phyloP scores from a whole-genome alignment of 2,888 invertebrate genomes.

The Cephus sareptanus region DNA sequence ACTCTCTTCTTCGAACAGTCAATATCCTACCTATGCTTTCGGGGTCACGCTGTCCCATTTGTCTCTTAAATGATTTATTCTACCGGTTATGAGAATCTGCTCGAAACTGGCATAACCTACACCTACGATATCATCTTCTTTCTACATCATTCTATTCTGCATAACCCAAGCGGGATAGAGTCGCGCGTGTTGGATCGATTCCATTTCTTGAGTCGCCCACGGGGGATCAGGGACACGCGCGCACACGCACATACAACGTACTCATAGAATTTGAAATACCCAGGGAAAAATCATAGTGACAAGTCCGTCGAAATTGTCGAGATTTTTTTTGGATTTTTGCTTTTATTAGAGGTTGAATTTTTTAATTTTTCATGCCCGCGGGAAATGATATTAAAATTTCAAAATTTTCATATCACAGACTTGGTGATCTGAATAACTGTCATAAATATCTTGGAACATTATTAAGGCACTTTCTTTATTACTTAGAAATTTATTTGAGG shows the following conservation, averaged over 20 bases:
- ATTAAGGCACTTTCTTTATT: not conserved
- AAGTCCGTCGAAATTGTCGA: not conserved
- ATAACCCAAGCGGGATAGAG: not conserved
- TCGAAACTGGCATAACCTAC: not conserved
- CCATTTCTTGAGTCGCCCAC: constrained; percentile 46
- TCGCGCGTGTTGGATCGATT: constrained; percentile 57
- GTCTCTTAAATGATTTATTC: not conserved
- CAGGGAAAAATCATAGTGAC: not conserved
- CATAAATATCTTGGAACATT: not conserved
- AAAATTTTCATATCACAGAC: not conserved
- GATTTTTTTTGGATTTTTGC: too few species aligned
- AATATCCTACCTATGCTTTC: not conserved
- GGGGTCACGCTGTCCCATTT: not conserved
- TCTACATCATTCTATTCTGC: not conserved
- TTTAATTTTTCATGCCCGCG: not conserved
- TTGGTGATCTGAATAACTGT: not conserved
- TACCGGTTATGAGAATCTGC: not conserved
- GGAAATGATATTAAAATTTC: not conserved
- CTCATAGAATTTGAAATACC: not conserved
- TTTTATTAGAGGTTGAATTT: not conserved
- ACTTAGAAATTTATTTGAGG: not conserved
- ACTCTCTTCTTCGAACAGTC: not conserved
- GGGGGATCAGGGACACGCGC: not conserved
- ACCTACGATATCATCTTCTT: not conserved
- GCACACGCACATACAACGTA: not conserved